phyloP scores from a whole-genome alignment of 2,888 invertebrate species.

The Miltochrista miniata region DNA sequence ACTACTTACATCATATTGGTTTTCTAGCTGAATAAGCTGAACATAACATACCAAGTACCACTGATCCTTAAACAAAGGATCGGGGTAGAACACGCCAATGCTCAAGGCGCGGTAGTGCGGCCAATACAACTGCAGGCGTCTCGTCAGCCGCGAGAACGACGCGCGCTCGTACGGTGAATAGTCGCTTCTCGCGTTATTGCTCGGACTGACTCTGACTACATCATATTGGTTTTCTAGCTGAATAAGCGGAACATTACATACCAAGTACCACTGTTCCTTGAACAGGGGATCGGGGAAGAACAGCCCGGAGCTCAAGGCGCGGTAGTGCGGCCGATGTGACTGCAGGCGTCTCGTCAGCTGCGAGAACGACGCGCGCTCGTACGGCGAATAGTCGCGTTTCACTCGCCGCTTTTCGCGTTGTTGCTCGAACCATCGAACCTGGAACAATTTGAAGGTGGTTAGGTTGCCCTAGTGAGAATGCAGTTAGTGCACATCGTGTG shows the following conservation, averaged over 20 bases:
- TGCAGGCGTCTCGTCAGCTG: conserved; percentile 68
- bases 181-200: too few species aligned
- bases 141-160: too few species aligned
- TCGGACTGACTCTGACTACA: too few species aligned
- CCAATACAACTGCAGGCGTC: conserved; percentile 68
- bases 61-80: conserved; percentile 96
- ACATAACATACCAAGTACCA: conserved; percentile 99
- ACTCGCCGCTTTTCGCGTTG: conserved; percentile 94
- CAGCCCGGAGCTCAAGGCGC: conserved; percentile 72
- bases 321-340: conserved; percentile 69
- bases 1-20: too few species aligned
- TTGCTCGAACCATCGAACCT: conserved; percentile 98
- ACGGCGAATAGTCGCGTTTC: conserved; percentile 91
- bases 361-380: conserved; percentile 67
- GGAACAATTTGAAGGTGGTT: conserved; percentile 33
- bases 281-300: conserved; percentile 96
- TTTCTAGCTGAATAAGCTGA: too few species aligned
- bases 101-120: conserved; percentile 72
- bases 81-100: conserved; percentile 88
- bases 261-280: conserved; percentile 99
- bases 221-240: too few species aligned
- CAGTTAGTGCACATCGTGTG: too few species aligned
- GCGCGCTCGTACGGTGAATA: too few species aligned
- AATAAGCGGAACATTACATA: conserved; percentile 76
- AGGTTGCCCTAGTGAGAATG: too few species aligned